Evolutionary conservation across 2,888 invertebrate species (phyloP).

Genomic region (Stenoptilia bipunctidactyla): DNA sequence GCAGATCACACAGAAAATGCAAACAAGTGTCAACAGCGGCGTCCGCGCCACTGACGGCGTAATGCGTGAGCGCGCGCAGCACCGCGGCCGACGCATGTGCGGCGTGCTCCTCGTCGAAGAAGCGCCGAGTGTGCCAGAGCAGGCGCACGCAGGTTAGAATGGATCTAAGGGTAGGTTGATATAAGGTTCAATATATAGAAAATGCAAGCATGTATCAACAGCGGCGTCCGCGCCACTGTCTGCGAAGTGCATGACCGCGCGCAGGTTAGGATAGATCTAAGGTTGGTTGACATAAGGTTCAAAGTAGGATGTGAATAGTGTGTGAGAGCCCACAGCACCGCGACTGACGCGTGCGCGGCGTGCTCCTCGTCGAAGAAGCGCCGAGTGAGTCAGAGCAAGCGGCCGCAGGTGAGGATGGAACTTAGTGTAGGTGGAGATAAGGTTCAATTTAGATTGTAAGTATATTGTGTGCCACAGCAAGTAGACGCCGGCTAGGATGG

Average conservation of each 20-base stretch:
- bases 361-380: conserved; percentile 50
- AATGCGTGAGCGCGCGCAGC: conserved; percentile 42
- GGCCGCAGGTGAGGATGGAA: conserved; percentile 36
- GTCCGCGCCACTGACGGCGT: conserved; percentile 30
- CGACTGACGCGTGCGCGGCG: conserved; percentile 41
- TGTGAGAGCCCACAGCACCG: conserved; percentile 39
- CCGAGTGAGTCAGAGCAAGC: conserved; percentile 37
- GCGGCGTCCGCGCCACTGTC: conserved; percentile 32
- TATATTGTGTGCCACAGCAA: too few species aligned
- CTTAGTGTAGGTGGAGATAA: conserved; percentile 18
- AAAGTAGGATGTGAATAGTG: conserved; percentile 39
- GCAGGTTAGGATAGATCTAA: too few species aligned
- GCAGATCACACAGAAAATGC: conserved; percentile 50
- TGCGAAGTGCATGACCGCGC: conserved; percentile 43
- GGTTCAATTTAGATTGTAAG: too few species aligned
- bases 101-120: conserved; percentile 49
- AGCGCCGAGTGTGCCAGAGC: conserved; percentile 38
- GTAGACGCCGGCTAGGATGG: too few species aligned
- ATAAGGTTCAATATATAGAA: neutral
- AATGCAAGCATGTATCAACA: conserved; percentile 16
- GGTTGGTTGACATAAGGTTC: too few species aligned
- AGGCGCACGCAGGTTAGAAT: conserved; percentile 40
- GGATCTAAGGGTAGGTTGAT: conserved; percentile 22
- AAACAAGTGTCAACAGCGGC: conserved; percentile 42
- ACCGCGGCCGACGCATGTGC: conserved; percentile 43